Evolutionary conservation across 92 coral and sea anemone species (phyloP), one percentile per base, ranked within the genome.

Genomic region (Micromussa lordhowensis): DNA sequence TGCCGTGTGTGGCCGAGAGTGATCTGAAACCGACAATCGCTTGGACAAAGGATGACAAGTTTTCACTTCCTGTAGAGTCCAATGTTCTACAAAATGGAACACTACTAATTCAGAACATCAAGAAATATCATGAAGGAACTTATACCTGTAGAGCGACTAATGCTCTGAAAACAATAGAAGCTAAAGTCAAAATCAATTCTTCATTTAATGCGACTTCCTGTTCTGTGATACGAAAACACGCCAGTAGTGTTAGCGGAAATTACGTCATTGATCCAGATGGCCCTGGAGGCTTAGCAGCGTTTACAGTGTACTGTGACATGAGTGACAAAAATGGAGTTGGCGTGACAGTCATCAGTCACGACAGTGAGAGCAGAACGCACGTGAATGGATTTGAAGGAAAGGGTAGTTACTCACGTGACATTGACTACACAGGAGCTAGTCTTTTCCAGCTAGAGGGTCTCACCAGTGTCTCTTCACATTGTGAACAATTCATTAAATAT

Each of bases 61-160:
- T 64, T 11, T 63, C 70, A 16, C 35, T 81, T 38, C 82, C 81
- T 48, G 64, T 14, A 16, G 84, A 72, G 26, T n/a, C 68, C 64
- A 68, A 35, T 18, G 77, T 85, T 35, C 68, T 83, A 16, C 68
- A 75, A 40, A 84, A 90, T 85, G 92, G 92, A 75, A 68, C 92
- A 12, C 82, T 84, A 14, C 49, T 90, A 0, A 90, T 90, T 5
- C 70, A 89, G 1, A 82, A 22, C 61, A 19, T 82, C 5, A 70
- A 28, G 59, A 40, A 53, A 28, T 72, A 44, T 32, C 87, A 85
- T 44, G 31, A 32, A 40, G 93, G 93, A 34, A 36, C 31, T 28
- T 93, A 94, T 82, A 87, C 75, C 61, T 93, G 92, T 82, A 88
- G 15, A 69, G 94, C 87, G 8, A 59, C 75, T 79, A 85, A 72